These are phyloP conservation scores for Drosophila longiperda DNA, from an alignment of 2,888 invertebrate species.

Conservation along the genomic window DNA sequence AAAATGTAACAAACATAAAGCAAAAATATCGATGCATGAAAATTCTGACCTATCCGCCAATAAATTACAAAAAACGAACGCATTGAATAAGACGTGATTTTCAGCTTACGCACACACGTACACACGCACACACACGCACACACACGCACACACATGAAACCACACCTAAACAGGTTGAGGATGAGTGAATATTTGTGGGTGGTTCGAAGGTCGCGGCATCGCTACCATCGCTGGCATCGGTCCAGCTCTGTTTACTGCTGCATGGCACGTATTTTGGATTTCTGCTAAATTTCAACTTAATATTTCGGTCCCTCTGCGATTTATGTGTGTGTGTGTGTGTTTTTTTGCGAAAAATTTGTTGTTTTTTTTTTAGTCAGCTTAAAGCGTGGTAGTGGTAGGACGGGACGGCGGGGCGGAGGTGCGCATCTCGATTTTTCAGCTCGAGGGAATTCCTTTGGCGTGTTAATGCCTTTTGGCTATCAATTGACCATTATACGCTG, in stretches of 20 bases:
- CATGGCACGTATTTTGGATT: conserved; percentile 78
- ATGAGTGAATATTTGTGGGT: conserved; percentile 9
- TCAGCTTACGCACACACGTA: conserved; percentile 51
- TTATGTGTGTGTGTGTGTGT: conserved; percentile 33
- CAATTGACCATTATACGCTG: conserved; percentile 78
- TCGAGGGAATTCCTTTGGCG: conserved; percentile 74
- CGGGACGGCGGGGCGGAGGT: conserved; percentile 11
- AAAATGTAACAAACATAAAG: conserved; percentile 7
- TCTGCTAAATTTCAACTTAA: conserved; percentile 81
- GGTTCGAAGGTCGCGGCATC: conserved; percentile 33
- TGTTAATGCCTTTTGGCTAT: conserved; percentile 81
- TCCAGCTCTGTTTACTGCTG: conserved; percentile 68
- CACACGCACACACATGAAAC: conserved; percentile 34
- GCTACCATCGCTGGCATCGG: conserved; percentile 19
- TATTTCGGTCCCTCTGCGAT: conserved; percentile 55
- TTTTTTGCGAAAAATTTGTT: conserved; percentile 53
- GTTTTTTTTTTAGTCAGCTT: conserved; percentile 53
- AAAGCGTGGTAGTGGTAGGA: background rate
- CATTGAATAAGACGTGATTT: conserved; percentile 77
- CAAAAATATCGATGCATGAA: conserved; percentile 71
- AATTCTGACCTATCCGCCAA: conserved; percentile 74
- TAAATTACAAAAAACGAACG: conserved; percentile 64
- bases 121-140: conserved; percentile 31
- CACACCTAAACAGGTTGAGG: conserved; percentile 64
- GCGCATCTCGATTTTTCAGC: conserved; percentile 61